Evolutionary conservation across 2,797 vertebrate species (phyloP).

Genomic region (Phoebastria nigripes): DNA sequence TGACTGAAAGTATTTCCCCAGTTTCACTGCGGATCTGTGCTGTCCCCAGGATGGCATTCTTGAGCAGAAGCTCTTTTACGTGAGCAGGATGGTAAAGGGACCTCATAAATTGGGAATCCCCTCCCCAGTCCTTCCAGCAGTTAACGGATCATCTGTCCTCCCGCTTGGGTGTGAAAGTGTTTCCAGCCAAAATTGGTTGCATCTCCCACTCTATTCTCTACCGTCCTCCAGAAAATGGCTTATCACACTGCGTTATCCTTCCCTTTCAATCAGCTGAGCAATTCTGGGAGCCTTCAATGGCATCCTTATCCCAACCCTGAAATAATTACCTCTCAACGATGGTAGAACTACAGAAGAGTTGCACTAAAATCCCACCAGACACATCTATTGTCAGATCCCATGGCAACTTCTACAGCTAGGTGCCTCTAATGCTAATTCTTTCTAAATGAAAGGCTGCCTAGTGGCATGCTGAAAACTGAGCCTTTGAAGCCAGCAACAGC

Average conservation of each 20-base stretch:
- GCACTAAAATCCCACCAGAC: background rate
- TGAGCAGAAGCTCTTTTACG: background rate
- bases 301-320: background rate
- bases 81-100: background rate
- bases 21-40: background rate
- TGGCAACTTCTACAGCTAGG: background rate
- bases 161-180: background rate
- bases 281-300: background rate
- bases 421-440: background rate
- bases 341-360: background rate
- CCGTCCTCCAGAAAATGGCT: background rate
- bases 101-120: background rate
- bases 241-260: background rate
- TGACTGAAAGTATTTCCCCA: background rate
- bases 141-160: background rate
- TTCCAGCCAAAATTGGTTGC: background rate
- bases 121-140: background rate
- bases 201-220: background rate
- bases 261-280: background rate
- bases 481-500: slow-evolving; percentile 2
- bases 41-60: background rate
- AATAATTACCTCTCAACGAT: background rate
- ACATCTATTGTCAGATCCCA: background rate
- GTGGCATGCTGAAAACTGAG: background rate
- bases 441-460: slow-evolving; percentile 16